These are phyloP conservation scores for Euphydryas editha DNA, from an alignment of 2,888 invertebrate species.

Conservation along the genomic window DNA sequence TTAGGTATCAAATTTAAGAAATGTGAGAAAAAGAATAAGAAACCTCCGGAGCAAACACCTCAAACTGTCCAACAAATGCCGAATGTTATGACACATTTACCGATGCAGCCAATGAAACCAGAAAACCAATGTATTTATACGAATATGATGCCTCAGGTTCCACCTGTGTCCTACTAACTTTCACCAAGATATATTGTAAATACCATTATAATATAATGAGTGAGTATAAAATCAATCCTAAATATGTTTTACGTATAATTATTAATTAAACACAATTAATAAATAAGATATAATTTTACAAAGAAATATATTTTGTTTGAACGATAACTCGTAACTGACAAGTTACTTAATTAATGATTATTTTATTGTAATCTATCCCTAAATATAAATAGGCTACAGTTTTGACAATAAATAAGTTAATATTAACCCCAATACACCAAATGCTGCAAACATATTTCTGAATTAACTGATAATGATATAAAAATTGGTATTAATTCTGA, in stretches of 20 bases:
- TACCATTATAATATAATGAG: background rate
- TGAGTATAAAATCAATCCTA: background rate
- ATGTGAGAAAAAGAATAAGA: slow-evolving; percentile 76
- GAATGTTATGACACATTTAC: slow-evolving; percentile 49
- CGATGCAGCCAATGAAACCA: slow-evolving; percentile 57
- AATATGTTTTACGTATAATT: background rate
- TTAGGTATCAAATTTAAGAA: slow-evolving; percentile 79
- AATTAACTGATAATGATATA: too few relatives aligned
- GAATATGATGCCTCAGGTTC: slow-evolving; percentile 73
- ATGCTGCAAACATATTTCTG: too few relatives aligned
- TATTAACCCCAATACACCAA: too few relatives aligned
- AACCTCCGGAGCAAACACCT: slow-evolving; percentile 59
- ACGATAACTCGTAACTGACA: too few relatives aligned
- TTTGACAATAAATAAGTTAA: too few relatives aligned
- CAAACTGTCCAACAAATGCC: slow-evolving; percentile 50
- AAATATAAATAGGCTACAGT: too few relatives aligned
- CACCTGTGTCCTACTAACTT: slow-evolving; percentile 68
- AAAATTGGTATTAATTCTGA: too few relatives aligned
- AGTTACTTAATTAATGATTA: too few relatives aligned
- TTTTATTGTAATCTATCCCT: too few relatives aligned
- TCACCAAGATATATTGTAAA: slow-evolving; percentile 14
- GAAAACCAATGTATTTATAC: slow-evolving; percentile 74
- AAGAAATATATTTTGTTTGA: too few relatives aligned
- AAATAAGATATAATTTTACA: too few relatives aligned
- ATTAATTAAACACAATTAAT: too few relatives aligned